These are phyloP conservation scores for Drosophila oshimai DNA, from an alignment of 1,140 invertebrate genomes.

Conservation along the genomic window DNA sequence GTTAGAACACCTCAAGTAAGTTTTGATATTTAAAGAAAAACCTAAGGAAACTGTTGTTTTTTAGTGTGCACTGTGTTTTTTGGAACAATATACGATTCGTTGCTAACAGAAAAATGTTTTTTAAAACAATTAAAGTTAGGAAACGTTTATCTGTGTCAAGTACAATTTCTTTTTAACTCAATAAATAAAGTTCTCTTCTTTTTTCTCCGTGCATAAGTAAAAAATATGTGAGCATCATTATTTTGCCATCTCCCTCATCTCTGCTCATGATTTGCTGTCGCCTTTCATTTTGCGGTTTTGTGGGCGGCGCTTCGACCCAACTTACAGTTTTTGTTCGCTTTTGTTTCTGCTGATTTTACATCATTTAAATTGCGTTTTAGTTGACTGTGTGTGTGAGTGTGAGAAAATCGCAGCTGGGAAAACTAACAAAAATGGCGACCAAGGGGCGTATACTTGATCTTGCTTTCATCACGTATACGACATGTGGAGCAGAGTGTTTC, in stretches of 20 bases:
- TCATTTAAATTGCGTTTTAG: slow-evolving; percentile 33
- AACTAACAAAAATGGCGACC: slow-evolving; percentile 34
- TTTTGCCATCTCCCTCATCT: slow-evolving; percentile 18
- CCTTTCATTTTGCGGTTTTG: slow-evolving; percentile 61
- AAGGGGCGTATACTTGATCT: slow-evolving; percentile 40
- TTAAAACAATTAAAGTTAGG: no score
- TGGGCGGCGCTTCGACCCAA: slow-evolving; percentile 56
- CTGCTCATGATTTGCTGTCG: slow-evolving; percentile 55
- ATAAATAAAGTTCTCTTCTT: background rate
- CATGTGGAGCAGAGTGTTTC: slow-evolving; percentile 12
- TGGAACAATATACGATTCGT: no score
- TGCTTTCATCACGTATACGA: slow-evolving; percentile 29
- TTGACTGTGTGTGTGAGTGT: background rate
- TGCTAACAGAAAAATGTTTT: no score
- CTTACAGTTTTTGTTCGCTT: slow-evolving; percentile 17
- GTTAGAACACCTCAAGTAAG: no score
- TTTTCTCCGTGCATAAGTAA: background rate
- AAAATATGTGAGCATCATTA: background rate
- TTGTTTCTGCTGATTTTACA: slow-evolving; percentile 7
- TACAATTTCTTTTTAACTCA: background rate
- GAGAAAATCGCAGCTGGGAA: slow-evolving; percentile 3
- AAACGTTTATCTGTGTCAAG: no score
- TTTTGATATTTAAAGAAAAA: no score
- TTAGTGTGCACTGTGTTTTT: no score
- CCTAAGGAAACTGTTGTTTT: no score